Conservation (phyloP, 2,888 invertebrate species). For the Scelioninae gen. 1 region DNA sequence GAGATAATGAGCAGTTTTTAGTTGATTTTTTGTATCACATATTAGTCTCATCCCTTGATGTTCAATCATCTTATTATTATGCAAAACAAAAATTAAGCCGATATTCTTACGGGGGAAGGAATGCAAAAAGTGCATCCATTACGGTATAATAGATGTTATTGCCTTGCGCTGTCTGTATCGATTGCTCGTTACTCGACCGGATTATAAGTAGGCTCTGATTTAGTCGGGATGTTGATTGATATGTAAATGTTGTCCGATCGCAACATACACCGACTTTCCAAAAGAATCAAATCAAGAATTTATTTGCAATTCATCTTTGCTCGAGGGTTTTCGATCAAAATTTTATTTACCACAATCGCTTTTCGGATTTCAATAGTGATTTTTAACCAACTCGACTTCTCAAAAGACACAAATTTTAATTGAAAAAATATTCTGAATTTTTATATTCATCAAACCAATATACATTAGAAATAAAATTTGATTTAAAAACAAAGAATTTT, state of each 20-base stretch:
- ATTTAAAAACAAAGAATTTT: too few relatives aligned
- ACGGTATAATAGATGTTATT: conserved; percentile 64
- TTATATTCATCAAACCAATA: too few relatives aligned
- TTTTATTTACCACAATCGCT: too few relatives aligned
- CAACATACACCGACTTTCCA: too few relatives aligned
- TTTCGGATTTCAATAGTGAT: too few relatives aligned
- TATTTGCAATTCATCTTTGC: too few relatives aligned
- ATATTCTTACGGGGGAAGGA: conserved; percentile 42
- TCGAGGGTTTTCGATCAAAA: too few relatives aligned
- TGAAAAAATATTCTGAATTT: too few relatives aligned
- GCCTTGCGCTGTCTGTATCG: conserved; percentile 60
- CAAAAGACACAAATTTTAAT: too few relatives aligned
- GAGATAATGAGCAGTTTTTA: background rate
- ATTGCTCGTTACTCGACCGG: conserved; percentile 54
- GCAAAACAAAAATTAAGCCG: conserved; percentile 46
- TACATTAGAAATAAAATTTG: too few relatives aligned
- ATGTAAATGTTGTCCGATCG: conserved; percentile 46
- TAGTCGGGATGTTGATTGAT: conserved; percentile 47
- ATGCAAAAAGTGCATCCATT: conserved; percentile 52
- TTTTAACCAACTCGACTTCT: too few relatives aligned
- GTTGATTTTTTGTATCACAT: background rate
- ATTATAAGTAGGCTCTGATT: conserved; percentile 52
- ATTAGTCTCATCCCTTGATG: conserved; percentile 39
- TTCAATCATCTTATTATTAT: conserved; percentile 51
- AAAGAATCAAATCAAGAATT: too few relatives aligned